Evolutionary conservation across 2,797 vertebrate species (phyloP).

Genomic region (Eupleurogrammus muticus): DNA sequence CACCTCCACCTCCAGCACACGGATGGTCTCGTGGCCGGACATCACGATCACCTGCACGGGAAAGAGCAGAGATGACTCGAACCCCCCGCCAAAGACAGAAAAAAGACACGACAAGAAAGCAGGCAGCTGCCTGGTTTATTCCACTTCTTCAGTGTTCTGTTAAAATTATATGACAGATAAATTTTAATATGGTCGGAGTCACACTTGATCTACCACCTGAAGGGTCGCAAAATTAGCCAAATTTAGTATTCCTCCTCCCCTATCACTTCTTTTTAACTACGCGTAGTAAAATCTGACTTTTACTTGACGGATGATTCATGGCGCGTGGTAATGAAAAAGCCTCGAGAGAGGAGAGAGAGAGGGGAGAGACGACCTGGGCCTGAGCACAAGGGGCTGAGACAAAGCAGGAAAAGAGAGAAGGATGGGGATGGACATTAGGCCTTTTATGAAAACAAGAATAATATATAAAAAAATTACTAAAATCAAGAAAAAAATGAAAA

Average conservation of each 20-base stretch:
- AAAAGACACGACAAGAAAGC: too few species aligned
- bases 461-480: too few species aligned
- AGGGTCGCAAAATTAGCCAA: background rate
- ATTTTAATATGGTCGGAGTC: background rate
- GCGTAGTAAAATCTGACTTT: slow-evolving; percentile 12
- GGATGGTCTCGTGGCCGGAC: slow-evolving; percentile 96
- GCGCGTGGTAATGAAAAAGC: slow-evolving; percentile 63
- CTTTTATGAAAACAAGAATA: too few species aligned
- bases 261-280: slow-evolving; percentile 2
- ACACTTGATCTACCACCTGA: slow-evolving; percentile 1
- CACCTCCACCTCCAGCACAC: slow-evolving; percentile 94
- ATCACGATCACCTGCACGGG: slow-evolving; percentile 93
- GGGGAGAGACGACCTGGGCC: slow-evolving; percentile 59
- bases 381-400: slow-evolving; percentile 64
- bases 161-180: background rate
- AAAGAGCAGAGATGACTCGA: slow-evolving; percentile 5
- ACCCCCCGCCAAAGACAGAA: background rate
- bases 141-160: background rate
- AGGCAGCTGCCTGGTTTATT: background rate
- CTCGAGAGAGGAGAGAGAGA: slow-evolving; percentile 5
- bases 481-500: too few species aligned
- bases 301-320: slow-evolving; percentile 45
- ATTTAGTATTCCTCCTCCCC: slow-evolving; percentile 7
- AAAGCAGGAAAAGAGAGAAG: slow-evolving; percentile 60
- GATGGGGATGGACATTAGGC: too few species aligned